A percentile compares a stretch with the other conserved stretches of the same genome.
These are phyloP conservation scores for Acanthisitta chloris DNA, from an alignment of 2,113 vertebrate genomes.

Conservation along the genomic window DNA sequence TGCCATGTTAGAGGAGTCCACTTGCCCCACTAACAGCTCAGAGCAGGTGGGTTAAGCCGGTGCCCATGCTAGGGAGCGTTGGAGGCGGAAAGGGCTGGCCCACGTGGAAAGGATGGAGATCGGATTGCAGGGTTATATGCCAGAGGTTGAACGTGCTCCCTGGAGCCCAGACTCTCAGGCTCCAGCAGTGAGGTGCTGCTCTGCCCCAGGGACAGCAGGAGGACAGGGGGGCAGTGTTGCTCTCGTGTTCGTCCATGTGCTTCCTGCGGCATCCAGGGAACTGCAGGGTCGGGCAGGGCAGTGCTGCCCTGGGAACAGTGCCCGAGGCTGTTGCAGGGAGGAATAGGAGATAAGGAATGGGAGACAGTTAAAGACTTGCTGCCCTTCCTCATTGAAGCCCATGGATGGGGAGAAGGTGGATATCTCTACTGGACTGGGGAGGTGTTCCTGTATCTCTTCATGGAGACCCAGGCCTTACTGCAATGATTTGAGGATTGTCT, in stretches of 20 bases:
- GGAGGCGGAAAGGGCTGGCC: neutral
- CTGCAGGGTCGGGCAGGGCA: neutral
- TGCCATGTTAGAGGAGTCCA: neutral
- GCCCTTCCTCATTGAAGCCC: neutral
- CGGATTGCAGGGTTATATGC: constrained; percentile 28
- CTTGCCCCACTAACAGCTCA: neutral
- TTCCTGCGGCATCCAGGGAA: neutral
- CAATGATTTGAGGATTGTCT: neutral
- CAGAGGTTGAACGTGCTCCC: constrained; percentile 52
- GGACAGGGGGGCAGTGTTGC: neutral
- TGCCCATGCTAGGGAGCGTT: neutral
- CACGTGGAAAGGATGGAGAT: neutral
- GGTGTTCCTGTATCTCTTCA: neutral
- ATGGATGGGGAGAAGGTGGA: neutral
- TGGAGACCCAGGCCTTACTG: neutral
- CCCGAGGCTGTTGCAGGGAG: neutral
- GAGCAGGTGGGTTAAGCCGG: constrained; percentile 15
- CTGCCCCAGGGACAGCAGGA: neutral
- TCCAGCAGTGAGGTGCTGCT: neutral
- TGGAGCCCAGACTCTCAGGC: neutral
- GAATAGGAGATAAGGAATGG: neutral
- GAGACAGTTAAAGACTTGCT: neutral
- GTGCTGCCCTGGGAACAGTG: neutral
- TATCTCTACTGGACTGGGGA: neutral
- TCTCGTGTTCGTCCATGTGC: neutral